phyloP scores from a whole-genome alignment of 2,888 invertebrate species.

The Romanomermis culicivorax region DNA sequence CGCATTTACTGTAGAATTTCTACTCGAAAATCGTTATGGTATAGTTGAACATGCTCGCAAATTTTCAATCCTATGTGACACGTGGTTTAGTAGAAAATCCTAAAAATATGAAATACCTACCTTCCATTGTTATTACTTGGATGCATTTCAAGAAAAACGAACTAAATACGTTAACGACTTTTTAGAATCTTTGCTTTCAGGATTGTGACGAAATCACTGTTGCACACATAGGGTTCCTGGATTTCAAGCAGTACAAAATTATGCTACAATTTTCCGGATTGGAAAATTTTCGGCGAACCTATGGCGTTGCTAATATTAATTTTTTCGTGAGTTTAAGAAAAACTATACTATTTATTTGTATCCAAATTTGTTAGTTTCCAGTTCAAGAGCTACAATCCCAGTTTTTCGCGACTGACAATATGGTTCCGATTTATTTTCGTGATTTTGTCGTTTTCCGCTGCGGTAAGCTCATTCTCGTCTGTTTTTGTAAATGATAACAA shows the following conservation, averaged over 20 bases:
- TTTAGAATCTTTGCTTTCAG: too few species aligned
- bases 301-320: conserved; percentile 49
- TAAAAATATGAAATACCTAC: background rate
- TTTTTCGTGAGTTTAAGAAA: conserved; percentile 21
- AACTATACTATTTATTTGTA: conserved; percentile 12
- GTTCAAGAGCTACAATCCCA: conserved; percentile 88
- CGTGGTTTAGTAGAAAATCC: too few species aligned
- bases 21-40: too few species aligned
- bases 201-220: conserved; percentile 67
- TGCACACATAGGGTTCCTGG: conserved; percentile 65
- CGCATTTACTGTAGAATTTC: too few species aligned
- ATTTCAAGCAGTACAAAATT: conserved; percentile 65
- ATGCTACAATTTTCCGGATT: conserved; percentile 62
- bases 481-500: too few species aligned
- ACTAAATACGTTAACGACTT: too few species aligned
- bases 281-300: conserved; percentile 34
- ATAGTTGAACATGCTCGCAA: too few species aligned
- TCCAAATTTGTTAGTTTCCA: conserved; percentile 35
- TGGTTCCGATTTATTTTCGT: conserved; percentile 89
- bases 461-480: conserved; percentile 5
- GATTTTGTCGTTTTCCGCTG: conserved; percentile 46
- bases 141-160: too few species aligned
- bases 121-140: background rate
- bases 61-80: too few species aligned
- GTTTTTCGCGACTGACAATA: conserved; percentile 85